Evolutionary conservation across 2,797 vertebrate species (phyloP).

Genomic region (Acanthopagrus latus): DNA sequence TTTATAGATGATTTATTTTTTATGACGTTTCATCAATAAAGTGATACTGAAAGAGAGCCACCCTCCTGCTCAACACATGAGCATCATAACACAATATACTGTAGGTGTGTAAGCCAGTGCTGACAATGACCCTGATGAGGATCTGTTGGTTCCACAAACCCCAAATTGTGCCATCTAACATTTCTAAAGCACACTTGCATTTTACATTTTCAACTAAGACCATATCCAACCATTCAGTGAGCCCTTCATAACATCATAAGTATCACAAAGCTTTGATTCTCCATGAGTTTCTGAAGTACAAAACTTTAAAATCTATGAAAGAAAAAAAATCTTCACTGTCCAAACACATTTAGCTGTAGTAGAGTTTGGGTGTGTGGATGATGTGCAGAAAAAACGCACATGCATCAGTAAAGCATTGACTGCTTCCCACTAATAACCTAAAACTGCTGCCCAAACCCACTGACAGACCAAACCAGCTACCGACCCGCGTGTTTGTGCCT

Average conservation of each 20-base stretch:
- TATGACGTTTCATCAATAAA: too few species aligned
- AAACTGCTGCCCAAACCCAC: constrained; percentile 66
- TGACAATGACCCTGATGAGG: too few species aligned
- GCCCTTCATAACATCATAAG: not conserved
- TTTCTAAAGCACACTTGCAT: too few species aligned
- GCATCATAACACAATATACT: too few species aligned
- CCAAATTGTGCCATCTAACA: too few species aligned
- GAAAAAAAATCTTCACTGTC: not conserved
- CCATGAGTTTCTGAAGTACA: not conserved
- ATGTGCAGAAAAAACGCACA: constrained; percentile 43
- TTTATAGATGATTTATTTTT: too few species aligned
- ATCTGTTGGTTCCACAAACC: too few species aligned
- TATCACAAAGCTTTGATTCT: not conserved
- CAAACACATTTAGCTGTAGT: constrained; percentile 24
- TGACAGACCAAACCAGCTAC: constrained; percentile 69
- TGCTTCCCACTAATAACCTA: constrained; percentile 54
- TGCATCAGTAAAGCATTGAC: constrained; percentile 43
- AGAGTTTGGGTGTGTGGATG: constrained; percentile 42
- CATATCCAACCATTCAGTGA: too few species aligned
- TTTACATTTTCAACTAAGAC: too few species aligned
- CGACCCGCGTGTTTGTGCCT: constrained; percentile 51
- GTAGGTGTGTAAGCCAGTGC: too few species aligned
- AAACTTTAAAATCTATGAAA: constrained; percentile 14
- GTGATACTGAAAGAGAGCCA: too few species aligned
- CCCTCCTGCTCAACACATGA: too few species aligned